Evolutionary conservation across 2,888 invertebrate species (phyloP).

Genomic region (Galerucella nymphaeae): DNA sequence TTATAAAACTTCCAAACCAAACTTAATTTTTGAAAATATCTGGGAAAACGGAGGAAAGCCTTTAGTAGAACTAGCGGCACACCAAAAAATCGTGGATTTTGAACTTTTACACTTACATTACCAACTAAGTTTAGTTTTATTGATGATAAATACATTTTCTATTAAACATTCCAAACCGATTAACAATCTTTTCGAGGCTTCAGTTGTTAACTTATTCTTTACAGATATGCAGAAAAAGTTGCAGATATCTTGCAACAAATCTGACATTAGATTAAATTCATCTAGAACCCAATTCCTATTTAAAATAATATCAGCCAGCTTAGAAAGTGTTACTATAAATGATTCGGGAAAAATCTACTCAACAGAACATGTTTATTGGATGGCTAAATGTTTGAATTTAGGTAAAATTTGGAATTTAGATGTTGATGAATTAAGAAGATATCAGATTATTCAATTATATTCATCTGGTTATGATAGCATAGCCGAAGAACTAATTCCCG

Average conservation of each 20-base stretch:
- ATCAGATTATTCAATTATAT: constrained; percentile 69
- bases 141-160: constrained; percentile 83
- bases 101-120: constrained; percentile 83
- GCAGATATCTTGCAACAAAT: constrained; percentile 60
- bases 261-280: constrained; percentile 76
- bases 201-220: constrained; percentile 71
- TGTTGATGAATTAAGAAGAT: constrained; percentile 77
- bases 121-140: constrained; percentile 80
- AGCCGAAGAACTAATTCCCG: constrained; percentile 72
- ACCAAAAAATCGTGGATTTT: constrained; percentile 79
- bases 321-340: constrained; percentile 77
- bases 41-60: constrained; percentile 75
- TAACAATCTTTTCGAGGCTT: constrained; percentile 81
- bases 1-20: constrained; percentile 59
- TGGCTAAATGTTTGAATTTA: constrained; percentile 72
- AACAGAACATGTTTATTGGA: constrained; percentile 73
- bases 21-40: constrained; percentile 71
- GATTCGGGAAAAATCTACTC: constrained; percentile 67
- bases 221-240: constrained; percentile 66
- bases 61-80: constrained; percentile 76
- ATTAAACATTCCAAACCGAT: constrained; percentile 79
- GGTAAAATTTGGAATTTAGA: constrained; percentile 76
- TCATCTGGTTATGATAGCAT: constrained; percentile 72
- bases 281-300: constrained; percentile 79
- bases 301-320: constrained; percentile 77